Evolutionary conservation across 2,797 vertebrate species (phyloP).

Genomic region (Sphaeramia orbicularis): DNA sequence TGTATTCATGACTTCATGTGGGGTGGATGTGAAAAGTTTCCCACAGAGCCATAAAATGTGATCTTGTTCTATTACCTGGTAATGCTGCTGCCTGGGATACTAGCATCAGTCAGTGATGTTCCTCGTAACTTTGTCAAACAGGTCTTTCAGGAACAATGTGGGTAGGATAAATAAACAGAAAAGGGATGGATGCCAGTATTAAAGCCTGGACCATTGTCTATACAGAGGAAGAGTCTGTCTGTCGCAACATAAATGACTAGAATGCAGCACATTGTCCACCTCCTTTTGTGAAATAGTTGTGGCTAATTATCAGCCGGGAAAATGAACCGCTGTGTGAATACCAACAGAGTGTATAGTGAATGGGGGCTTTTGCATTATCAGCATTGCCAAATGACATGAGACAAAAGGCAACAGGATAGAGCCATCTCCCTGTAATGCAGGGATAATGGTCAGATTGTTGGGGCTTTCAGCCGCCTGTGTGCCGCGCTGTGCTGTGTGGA

Average conservation of each 20-base stretch:
- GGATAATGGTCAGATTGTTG: conserved; percentile 75
- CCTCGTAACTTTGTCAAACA: conserved; percentile 49
- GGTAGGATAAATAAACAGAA: conserved; percentile 47
- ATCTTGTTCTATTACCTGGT: conserved; percentile 29
- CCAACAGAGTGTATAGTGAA: conserved; percentile 54
- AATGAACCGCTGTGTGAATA: conserved; percentile 71
- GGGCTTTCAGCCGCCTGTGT: conserved; percentile 60
- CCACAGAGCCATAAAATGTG: conserved; percentile 47
- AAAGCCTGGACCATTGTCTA: conserved; percentile 48
- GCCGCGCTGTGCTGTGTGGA: conserved; percentile 40
- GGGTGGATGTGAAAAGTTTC: conserved; percentile 56
- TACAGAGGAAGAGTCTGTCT: conserved; percentile 32
- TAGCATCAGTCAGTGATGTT: conserved; percentile 44
- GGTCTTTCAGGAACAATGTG: conserved; percentile 56
- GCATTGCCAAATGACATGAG: conserved; percentile 78
- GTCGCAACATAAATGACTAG: conserved; percentile 48
- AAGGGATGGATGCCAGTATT: conserved; percentile 32
- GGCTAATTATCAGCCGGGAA: conserved; percentile 76
- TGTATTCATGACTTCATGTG: conserved; percentile 55
- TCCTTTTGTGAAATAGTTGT: conserved; percentile 69
- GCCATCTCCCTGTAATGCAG: conserved; percentile 69
- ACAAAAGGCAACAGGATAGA: conserved; percentile 78
- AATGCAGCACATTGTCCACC: conserved; percentile 68
- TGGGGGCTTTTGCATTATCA: conserved; percentile 71
- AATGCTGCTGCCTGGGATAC: conserved; percentile 22